Base-by-base conservation (phyloP, 2,797 vertebrate species). In the Chelidonichthys spinosus region DNA sequence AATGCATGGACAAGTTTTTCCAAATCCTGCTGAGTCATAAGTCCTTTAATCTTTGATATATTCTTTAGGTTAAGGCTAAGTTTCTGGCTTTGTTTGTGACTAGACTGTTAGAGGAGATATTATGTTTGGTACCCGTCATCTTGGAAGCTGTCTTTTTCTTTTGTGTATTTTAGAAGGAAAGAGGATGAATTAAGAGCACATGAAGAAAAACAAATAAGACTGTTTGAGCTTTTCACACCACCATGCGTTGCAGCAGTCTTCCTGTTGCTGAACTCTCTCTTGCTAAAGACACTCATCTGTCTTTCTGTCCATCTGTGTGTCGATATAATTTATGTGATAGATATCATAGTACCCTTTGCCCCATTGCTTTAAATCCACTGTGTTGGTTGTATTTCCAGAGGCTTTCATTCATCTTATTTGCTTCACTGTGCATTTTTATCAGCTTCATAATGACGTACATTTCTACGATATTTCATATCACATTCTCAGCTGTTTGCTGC, bases 391-490 rank as follows among this genome's bases (percentile, higher is more conserved):
- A 11, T 60, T 42, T 66, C 44, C 9, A 37, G 58, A 52, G 66
- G 66, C 46, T 65, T 70, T 68, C 13, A 14, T 67, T 60, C 54
- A n/a, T 49, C n/a, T 58, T 44, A 64, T 76, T 69, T 44, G 8
- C n/a, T 59, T 53, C 25, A 61, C 8, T 58, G 39, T 56, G 33
- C 54, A 56, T 42, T 64, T 79, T 53, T 59, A 74, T 67, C 72
- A 7, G 35, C 61, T 61, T 60, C 56, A 74, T 79, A 76, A 85
- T 78, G 54, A 76, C 63, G 63, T 58, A 63, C 53, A 39, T 39
- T 1, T 39, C 5, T 5, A 39, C 37, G 2, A 11, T 54, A 60
- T 74, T 65, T 65, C 32, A 58, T 25, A 44, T 76, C 36, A 63
- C 37, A 72, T 71, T 25, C 52, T 43, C 39, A 40, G 35, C 0